Base-by-base conservation (phyloP, 2,113 vertebrate species). In the Acrocephalus kingi region DNA sequence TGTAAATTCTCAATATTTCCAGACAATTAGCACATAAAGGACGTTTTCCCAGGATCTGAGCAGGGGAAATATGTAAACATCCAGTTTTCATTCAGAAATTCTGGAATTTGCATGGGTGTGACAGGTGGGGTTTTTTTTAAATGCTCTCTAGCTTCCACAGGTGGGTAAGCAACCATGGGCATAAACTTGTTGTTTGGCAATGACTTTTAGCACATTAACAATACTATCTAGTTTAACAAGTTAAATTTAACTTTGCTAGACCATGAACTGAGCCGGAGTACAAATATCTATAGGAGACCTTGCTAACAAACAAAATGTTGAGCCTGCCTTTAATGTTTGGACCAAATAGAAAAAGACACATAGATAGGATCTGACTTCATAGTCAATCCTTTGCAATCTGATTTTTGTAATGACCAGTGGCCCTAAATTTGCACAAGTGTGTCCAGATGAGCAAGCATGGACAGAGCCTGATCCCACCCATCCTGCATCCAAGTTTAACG, bases 71-170 rank as follows among this genome's bases (percentile, higher is more conserved):
- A 12, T 23, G 20, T 24, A 66, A 73, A 43, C 4, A 73, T 10
- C 7, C 30, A 41, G 7, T 1, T 67, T 85, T 75, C 12, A 37
- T 75, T 79, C 62, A 46, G 37, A 72, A 31, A 39, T 67, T 62
- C 31, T 86, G 33, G 13, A 66, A 71, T 78, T 82, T 79, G 31
- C 27, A 30, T 20, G 31, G 11, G 16, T 51, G 20, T 51, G 7
- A 31, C 8, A 48, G 23, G 22, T 62, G 8, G 4, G 7, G 7
- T 0, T 2, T 2, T 18, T 55, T 63, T 61, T 1, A 10, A 43
- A 68, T n/a, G 20, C 14, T 20, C 15, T 11, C 1, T 35, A n/a
- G 9, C 18, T 89, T 80, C 35, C 55, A 81, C 45, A 56, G 17
- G 8, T 23, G 46, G 45, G 22, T 30, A 73, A 64, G 55, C 0